phyloP scores from a whole-genome alignment of 2,888 invertebrate genomes.

The Phytoseiulus persimilis region DNA sequence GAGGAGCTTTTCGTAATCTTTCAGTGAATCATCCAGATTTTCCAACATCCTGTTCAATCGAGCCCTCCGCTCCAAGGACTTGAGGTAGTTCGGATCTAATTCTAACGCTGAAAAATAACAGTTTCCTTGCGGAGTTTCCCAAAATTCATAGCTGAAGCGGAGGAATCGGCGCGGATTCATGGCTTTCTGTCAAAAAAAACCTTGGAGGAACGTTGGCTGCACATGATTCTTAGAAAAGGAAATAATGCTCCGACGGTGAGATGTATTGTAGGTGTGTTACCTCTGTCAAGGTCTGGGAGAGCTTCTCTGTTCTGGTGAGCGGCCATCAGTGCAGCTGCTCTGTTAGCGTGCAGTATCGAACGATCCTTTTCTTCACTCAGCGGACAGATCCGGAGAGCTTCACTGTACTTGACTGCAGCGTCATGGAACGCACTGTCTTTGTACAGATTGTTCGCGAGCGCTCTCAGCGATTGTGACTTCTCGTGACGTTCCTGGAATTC shows the following conservation, averaged over 20 bases:
- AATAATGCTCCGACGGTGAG: too few relatives aligned
- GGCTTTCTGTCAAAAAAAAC: too few relatives aligned
- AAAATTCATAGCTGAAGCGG: not conserved
- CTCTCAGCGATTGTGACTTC: not conserved
- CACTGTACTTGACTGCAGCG: not conserved
- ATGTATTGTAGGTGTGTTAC: too few relatives aligned
- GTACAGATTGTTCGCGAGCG: conserved; percentile 7
- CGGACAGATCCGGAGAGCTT: conserved; percentile 13
- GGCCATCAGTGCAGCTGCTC: conserved; percentile 19
- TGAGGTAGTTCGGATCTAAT: conserved; percentile 51
- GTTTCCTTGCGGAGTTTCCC: not conserved
- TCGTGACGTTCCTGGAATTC: conserved; percentile 19
- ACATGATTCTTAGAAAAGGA: too few relatives aligned
- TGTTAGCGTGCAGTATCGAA: conserved; percentile 12
- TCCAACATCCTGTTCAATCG: conserved; percentile 50
- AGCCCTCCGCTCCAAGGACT: conserved; percentile 50
- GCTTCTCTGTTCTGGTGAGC: conserved; percentile 20
- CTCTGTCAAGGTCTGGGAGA: conserved; percentile 9
- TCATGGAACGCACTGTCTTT: not conserved
- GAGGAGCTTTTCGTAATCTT: conserved; percentile 50
- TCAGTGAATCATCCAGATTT: conserved; percentile 51
- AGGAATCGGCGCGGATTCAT: too few relatives aligned
- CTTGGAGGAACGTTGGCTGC: too few relatives aligned
- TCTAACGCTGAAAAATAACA: conserved; percentile 47
- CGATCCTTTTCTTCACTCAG: not conserved